phyloP scores from a whole-genome alignment of 2,113 vertebrate species.

The Fregetta grallaria region DNA sequence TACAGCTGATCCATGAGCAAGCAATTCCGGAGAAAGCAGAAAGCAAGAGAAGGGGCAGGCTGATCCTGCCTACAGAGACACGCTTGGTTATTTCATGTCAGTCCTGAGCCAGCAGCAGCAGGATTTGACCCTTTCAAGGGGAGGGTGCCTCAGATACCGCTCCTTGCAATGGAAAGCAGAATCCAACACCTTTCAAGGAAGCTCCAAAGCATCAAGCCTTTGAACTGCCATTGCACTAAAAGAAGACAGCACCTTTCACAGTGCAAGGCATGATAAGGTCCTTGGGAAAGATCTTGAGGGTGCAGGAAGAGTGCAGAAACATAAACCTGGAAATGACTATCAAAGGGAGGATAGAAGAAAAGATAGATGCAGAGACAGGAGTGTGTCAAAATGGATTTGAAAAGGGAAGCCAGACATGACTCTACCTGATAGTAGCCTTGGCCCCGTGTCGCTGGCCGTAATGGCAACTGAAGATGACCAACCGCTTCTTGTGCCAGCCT shows the following conservation, averaged over 20 bases:
- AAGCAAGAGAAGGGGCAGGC: background rate
- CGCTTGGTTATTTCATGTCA: background rate
- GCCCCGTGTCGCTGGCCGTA: rapidly evolving
- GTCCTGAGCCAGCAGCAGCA: background rate
- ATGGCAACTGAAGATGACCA: rapidly evolving
- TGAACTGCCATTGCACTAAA: background rate
- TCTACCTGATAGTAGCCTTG: background rate
- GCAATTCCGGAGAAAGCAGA: background rate
- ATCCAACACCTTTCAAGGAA: background rate
- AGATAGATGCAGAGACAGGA: background rate
- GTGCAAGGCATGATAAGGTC: background rate
- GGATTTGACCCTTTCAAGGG: background rate
- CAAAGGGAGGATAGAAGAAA: background rate
- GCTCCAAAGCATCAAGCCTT: background rate
- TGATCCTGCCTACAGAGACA: background rate
- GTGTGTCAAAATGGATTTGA: background rate
- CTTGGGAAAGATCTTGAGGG: background rate
- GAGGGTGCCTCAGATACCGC: background rate
- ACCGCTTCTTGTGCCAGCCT: background rate
- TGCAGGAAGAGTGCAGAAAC: background rate
- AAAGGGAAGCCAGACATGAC: background rate
- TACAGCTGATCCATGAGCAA: background rate
- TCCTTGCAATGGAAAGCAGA: background rate
- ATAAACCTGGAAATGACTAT: background rate
- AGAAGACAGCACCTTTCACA: background rate